Evolutionary conservation across 2,797 vertebrate genomes (phyloP), one percentile per base, ranked within the genome.

Genomic region (Phrynocephalus vlangalii): DNA sequence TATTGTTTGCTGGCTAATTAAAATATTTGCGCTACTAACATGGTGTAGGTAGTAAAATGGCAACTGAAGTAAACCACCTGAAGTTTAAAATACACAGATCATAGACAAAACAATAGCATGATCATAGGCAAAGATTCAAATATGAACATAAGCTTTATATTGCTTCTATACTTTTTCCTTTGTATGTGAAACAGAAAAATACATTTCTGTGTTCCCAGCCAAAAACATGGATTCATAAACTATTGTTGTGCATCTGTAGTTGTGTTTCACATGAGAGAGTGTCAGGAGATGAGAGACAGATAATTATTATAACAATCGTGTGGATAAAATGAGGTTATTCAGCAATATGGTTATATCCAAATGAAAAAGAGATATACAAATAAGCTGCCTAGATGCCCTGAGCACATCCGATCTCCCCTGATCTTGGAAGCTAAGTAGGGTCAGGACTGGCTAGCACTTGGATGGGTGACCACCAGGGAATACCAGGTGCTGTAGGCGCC

Each of bases 211-310:
- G 20, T n/a, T 66, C 48, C n/a, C 50, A 33, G 22, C 28, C 50
- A 72, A 83, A 71, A 48, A 16, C 18, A 28, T 48, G 50, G 78
- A 26, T 67, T 85, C 79, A 83, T 82, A 86, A 88, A 67, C 18
- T 0, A 0, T 8, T 1, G 60, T 81, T 38, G 24, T 81, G 44
- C 22, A 5, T 0, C 30, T 66, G 6, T 80, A 11, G 60, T 67
- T 81, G 30, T 81, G 33, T 2, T 81, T 81, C 44, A 30, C 11
- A 60, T 67, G 30, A 33, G 56, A 6, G 18, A 66, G 15, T 63
- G 18, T 20, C 18, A 67, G 38, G 26, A 67, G 1, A 30, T 63
- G n/a, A 5, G 38, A 44, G 38, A 44, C 38, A 44, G 38, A 44
- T 44, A 44, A 30, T 66, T 56, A 56, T 11, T 56, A 56, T 56